These are phyloP conservation scores for Hylyphantes graminicola DNA, from an alignment of 1,140 invertebrate genomes.

Conservation along the genomic window DNA sequence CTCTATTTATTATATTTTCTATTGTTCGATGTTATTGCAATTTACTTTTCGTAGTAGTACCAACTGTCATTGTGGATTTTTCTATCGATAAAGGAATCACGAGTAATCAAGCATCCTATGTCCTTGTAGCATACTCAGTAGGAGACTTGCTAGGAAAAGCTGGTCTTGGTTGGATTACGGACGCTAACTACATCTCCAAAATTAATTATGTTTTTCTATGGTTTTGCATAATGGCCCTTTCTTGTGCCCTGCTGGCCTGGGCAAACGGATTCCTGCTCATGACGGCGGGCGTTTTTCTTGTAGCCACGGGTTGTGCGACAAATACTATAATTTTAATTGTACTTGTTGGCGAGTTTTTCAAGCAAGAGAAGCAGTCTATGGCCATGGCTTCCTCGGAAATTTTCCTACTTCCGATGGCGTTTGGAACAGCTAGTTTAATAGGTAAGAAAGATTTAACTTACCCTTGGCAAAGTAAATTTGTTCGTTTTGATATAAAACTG, in stretches of 20 bases:
- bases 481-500: too few species aligned
- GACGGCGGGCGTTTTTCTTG: not conserved
- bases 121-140: not conserved
- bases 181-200: not conserved
- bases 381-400: not conserved
- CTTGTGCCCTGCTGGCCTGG: not conserved
- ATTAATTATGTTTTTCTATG: not conserved
- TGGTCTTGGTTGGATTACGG: not conserved
- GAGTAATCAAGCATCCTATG: not conserved
- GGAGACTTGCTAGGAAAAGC: not conserved
- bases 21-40: not conserved
- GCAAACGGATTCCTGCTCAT: not conserved
- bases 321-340: not conserved
- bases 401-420: not conserved
- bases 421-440: not conserved
- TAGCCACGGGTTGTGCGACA: not conserved
- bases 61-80: not conserved
- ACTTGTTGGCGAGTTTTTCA: not conserved
- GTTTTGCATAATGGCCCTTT: not conserved
- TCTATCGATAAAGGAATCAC: not conserved
- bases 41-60: not conserved
- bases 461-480: too few species aligned
- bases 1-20: not conserved
- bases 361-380: not conserved
- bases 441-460: not conserved